Percentiles rank a stretch among this genome's conserved stretches.
phyloP scores from a whole-genome alignment of 64 coral and sea anemone genomes.

The Platygyra sinensis region DNA sequence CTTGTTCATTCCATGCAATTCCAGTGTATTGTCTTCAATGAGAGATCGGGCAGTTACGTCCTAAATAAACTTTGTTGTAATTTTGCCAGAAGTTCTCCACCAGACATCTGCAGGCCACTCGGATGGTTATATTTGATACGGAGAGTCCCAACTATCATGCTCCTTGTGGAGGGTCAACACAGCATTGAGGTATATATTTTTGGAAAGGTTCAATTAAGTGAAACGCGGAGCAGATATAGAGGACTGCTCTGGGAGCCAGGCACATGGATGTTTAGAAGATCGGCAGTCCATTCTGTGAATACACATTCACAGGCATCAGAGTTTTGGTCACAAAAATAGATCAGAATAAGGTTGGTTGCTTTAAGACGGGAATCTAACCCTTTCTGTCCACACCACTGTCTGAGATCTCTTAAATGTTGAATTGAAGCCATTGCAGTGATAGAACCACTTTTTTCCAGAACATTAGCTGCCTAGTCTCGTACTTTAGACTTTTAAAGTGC shows the following conservation, averaged over 20 bases:
- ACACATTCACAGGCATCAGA: slow-evolving; percentile 60
- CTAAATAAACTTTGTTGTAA: slow-evolving; percentile 16
- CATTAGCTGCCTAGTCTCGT: slow-evolving; percentile 60
- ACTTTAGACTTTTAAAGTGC: slow-evolving; percentile 64
- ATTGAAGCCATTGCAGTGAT: slow-evolving; percentile 31
- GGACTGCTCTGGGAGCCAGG: slow-evolving; percentile 44
- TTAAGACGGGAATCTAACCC: slow-evolving; percentile 52
- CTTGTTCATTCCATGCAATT: neutral
- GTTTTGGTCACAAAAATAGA: slow-evolving; percentile 71
- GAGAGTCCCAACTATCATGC: neutral
- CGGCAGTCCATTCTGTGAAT: slow-evolving; percentile 60
- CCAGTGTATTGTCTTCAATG: neutral
- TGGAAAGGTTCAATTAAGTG: slow-evolving; percentile 56
- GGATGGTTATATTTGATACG: neutral
- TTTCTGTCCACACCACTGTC: slow-evolving; percentile 11
- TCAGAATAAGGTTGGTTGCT: slow-evolving; percentile 47
- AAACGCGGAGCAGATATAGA: slow-evolving; percentile 26
- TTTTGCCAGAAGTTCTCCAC: neutral
- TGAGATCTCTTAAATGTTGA: slow-evolving; percentile 38
- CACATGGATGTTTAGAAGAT: slow-evolving; percentile 45
- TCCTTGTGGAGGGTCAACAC: slow-evolving; percentile 21
- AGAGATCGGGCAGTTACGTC: neutral
- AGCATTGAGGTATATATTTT: slow-evolving; percentile 1
- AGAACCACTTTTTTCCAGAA: slow-evolving; percentile 36
- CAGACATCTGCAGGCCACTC: neutral